These are phyloP conservation scores for Oophaga pumilio DNA, from an alignment of 2,113 vertebrate genomes.

Conservation along the genomic window DNA sequence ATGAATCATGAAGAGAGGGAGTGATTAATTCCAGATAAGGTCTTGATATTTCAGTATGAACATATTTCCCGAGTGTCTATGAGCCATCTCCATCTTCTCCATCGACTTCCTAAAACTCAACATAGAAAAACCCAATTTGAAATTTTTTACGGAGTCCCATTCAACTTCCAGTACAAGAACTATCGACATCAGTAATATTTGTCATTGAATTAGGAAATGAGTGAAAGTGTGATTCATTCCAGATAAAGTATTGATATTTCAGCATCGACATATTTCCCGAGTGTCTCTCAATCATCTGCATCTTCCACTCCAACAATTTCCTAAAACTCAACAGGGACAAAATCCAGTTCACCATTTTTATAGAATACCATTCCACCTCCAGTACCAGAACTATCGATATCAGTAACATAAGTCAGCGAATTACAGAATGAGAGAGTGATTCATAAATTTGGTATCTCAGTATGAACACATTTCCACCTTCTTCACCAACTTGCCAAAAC, in stretches of 20 bases:
- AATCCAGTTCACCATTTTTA: not conserved
- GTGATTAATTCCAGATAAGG: no score
- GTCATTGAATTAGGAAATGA: not conserved
- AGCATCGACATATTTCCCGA: not conserved
- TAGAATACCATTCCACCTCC: no score
- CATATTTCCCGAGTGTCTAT: no score
- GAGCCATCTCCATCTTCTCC: no score
- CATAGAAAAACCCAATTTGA: no score
- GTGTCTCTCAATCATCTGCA: not conserved
- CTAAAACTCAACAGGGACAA: not conserved
- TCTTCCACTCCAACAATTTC: no score
- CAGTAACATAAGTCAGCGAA: not conserved
- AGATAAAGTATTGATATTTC: not conserved
- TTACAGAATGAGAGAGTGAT: not conserved
- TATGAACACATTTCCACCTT: not conserved
- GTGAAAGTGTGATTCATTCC: not conserved
- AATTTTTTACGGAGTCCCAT: no score
- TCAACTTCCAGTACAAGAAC: no score
- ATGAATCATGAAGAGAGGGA: no score
- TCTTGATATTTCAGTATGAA: no score
- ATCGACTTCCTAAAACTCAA: no score
- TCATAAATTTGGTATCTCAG: not conserved
- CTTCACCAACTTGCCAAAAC: not conserved
- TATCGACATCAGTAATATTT: not conserved
- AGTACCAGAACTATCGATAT: no score